These are phyloP conservation scores for Mythimna vitellina DNA, from an alignment of 2,888 invertebrate genomes.

Conservation along the genomic window DNA sequence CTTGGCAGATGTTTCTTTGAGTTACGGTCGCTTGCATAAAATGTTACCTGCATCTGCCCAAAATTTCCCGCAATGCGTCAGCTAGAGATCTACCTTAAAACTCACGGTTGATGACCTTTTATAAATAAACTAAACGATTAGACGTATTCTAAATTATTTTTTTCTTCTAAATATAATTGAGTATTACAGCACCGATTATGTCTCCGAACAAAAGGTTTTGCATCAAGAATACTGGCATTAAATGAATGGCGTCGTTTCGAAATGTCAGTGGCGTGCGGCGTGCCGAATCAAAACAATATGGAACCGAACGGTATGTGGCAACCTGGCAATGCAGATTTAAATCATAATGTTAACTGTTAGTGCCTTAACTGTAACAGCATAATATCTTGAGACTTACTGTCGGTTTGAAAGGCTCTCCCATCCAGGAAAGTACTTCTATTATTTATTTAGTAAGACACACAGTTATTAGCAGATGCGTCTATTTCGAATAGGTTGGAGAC, in stretches of 20 bases:
- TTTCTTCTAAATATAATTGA: constrained; percentile 31
- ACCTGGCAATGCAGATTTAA: constrained; percentile 61
- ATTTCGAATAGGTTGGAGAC: too few species aligned
- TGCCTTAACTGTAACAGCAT: constrained; percentile 37
- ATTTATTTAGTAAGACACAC: too few species aligned
- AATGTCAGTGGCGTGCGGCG: constrained; percentile 62
- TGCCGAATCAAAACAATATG: constrained; percentile 64
- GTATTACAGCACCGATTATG: constrained; percentile 43
- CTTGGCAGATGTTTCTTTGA: not conserved
- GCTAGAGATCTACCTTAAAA: not conserved
- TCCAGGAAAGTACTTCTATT: not conserved
- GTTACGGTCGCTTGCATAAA: not conserved
- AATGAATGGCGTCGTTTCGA: constrained; percentile 55
- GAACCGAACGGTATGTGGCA: constrained; percentile 50
- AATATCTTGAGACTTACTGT: constrained; percentile 7
- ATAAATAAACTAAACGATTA: constrained; percentile 6
- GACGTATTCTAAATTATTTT: too few species aligned
- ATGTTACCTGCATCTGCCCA: constrained; percentile 20
- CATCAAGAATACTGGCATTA: constrained; percentile 49
- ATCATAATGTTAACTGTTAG: constrained; percentile 56
- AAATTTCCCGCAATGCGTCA: constrained; percentile 32
- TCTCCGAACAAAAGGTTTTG: constrained; percentile 45
- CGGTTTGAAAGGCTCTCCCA: constrained; percentile 1
- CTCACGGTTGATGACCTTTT: constrained; percentile 5
- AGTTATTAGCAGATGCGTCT: too few species aligned